These are phyloP conservation scores for Lophius piscatorius DNA, from an alignment of 2,113 vertebrate genomes.

Conservation along the genomic window DNA sequence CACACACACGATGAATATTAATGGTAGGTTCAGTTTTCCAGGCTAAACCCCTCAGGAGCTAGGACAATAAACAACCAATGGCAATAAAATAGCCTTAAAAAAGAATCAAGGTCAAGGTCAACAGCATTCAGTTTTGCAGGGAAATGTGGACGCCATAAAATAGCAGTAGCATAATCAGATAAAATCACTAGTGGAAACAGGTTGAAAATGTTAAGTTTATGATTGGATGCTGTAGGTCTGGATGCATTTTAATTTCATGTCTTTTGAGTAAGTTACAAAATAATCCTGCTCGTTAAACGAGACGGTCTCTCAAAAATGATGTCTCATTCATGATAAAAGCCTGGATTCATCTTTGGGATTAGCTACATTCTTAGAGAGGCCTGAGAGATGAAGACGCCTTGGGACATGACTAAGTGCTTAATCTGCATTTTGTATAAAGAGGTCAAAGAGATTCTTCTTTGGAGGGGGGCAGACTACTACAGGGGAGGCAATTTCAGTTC, in stretches of 20 bases:
- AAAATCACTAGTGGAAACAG: neutral
- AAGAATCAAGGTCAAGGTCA: slow-evolving; percentile 58
- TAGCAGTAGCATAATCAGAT: neutral
- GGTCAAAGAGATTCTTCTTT: slow-evolving; percentile 38
- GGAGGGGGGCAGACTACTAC: slow-evolving; percentile 9
- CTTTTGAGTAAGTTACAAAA: neutral
- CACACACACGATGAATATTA: no score
- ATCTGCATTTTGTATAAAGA: slow-evolving; percentile 34
- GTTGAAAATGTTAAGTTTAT: no score
- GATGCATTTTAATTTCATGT: neutral
- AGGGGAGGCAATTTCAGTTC: slow-evolving; percentile 14
- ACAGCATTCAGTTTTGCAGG: slow-evolving; percentile 1
- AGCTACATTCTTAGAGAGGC: slow-evolving; percentile 25
- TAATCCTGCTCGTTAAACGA: neutral
- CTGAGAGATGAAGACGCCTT: slow-evolving; percentile 30
- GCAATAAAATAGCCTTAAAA: slow-evolving; percentile 35
- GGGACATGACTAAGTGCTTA: slow-evolving; percentile 13
- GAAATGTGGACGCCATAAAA: slow-evolving; percentile 10
- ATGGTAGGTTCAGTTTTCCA: slow-evolving; percentile 21
- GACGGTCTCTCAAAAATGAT: slow-evolving; percentile 22
- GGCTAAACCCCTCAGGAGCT: slow-evolving; percentile 20
- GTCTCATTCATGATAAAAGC: slow-evolving; percentile 16
- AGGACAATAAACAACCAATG: slow-evolving; percentile 44
- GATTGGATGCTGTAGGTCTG: neutral
- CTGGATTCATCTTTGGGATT: slow-evolving; percentile 27